Conservation (phyloP, 2,113 vertebrate genomes). For the Nestor notabilis region DNA sequence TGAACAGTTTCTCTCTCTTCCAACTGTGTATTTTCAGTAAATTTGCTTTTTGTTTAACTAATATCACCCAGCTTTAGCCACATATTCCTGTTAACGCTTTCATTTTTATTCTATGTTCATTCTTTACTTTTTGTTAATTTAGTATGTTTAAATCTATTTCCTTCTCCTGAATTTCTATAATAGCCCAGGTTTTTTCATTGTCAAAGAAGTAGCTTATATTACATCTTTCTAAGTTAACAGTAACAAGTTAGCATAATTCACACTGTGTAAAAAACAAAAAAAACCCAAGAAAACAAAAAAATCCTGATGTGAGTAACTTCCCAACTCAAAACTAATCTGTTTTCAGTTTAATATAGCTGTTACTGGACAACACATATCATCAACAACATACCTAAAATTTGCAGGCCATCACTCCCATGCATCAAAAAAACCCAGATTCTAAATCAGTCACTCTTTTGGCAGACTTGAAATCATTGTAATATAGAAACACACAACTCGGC, state of each 20-base stretch:
- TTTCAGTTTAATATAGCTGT: not conserved
- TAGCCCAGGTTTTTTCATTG: accelerated
- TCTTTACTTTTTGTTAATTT: not conserved
- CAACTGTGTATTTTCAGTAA: not conserved
- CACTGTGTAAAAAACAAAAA: not conserved
- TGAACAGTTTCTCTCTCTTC: not conserved
- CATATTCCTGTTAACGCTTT: not conserved
- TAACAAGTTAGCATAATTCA: not conserved
- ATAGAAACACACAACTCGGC: not conserved
- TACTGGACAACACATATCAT: not conserved
- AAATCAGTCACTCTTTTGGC: not conserved
- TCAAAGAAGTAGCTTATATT: not conserved
- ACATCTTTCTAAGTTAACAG: not conserved
- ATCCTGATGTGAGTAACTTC: not conserved
- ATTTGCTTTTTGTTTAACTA: not conserved
- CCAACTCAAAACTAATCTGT: not conserved
- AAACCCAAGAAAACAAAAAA: not conserved
- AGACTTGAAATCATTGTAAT: not conserved
- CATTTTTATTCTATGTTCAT: not conserved
- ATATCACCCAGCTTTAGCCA: not conserved
- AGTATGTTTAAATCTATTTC: not conserved
- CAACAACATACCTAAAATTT: not conserved
- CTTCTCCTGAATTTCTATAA: not conserved
- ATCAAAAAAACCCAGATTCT: not conserved
- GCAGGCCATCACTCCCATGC: not conserved